These are phyloP conservation scores for Pampus argenteus DNA, from an alignment of 2,797 vertebrate species.

Conservation along the genomic window DNA sequence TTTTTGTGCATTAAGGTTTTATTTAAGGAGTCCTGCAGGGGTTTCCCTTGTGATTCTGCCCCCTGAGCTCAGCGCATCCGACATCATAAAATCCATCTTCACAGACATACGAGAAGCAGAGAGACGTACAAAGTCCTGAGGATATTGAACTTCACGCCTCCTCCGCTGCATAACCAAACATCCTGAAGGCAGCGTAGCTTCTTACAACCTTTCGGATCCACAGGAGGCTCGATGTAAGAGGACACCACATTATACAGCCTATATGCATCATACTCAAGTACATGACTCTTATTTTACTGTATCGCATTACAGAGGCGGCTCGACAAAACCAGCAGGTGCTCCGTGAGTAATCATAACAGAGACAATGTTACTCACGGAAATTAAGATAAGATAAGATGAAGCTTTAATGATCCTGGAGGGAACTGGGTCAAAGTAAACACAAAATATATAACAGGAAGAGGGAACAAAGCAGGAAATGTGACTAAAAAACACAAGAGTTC, in stretches of 20 bases:
- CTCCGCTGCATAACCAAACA: constrained; percentile 39
- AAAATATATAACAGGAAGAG: neutral
- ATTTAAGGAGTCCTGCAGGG: neutral
- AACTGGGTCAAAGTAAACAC: constrained; percentile 31
- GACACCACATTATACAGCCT: too few relatives aligned
- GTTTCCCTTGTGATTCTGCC: constrained; percentile 17
- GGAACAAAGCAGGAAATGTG: neutral
- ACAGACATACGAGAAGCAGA: neutral
- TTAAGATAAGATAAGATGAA: constrained; percentile 53
- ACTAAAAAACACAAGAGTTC: too few relatives aligned
- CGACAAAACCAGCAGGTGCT: constrained; percentile 37
- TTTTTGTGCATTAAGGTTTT: constrained; percentile 32
- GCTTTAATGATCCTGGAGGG: constrained; percentile 20
- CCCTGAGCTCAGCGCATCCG: neutral
- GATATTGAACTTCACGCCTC: constrained; percentile 28
- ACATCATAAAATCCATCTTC: constrained; percentile 12
- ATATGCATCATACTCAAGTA: too few relatives aligned
- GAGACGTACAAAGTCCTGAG: constrained; percentile 10
- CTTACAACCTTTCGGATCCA: constrained; percentile 1
- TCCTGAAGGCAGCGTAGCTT: constrained; percentile 45
- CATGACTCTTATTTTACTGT: constrained; percentile 44
- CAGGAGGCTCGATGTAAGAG: neutral
- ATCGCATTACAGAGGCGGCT: constrained; percentile 6
- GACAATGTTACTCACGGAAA: constrained; percentile 46
- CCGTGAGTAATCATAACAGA: constrained; percentile 56